These are phyloP conservation scores for Venustoraphidia nigricollis DNA, from an alignment of 2,888 invertebrate species.

Conservation along the genomic window DNA sequence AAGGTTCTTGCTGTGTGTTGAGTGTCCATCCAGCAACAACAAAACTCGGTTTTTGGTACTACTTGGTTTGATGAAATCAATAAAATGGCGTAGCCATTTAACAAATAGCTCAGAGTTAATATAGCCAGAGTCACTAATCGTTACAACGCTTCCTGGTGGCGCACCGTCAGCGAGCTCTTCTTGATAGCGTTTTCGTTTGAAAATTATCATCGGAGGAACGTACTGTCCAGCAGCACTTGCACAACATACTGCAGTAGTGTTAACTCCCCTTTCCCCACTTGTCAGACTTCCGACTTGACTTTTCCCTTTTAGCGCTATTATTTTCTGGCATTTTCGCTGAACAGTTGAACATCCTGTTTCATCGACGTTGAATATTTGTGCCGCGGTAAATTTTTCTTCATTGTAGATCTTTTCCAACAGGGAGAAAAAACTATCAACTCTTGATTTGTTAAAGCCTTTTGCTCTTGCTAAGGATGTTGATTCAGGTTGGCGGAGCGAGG, in stretches of 20 bases:
- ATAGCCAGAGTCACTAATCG: slow-evolving; percentile 12
- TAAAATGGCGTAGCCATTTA: slow-evolving; percentile 18
- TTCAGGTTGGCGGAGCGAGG: slow-evolving; percentile 7
- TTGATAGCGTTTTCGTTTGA: slow-evolving; percentile 10
- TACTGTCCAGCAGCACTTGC: slow-evolving; percentile 12
- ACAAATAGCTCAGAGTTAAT: slow-evolving; percentile 14
- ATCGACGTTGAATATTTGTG: slow-evolving; percentile 14
- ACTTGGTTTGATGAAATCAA: slow-evolving; percentile 16
- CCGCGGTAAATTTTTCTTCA: slow-evolving; percentile 10
- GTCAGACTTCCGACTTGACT: slow-evolving; percentile 11
- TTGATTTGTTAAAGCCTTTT: slow-evolving; percentile 11
- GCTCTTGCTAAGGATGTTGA: slow-evolving; percentile 11
- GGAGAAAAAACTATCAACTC: no score
- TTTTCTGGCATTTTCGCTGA: slow-evolving; percentile 11
- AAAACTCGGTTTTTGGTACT: slow-evolving; percentile 12
- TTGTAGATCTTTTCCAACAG: slow-evolving; percentile 10
- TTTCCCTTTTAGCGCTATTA: slow-evolving; percentile 11
- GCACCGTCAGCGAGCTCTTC: slow-evolving; percentile 11
- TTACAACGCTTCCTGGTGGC: slow-evolving; percentile 8
- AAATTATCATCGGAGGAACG: slow-evolving; percentile 15
- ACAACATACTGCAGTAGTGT: slow-evolving; percentile 13
- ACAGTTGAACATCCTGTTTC: slow-evolving; percentile 13
- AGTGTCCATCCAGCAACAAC: slow-evolving; percentile 16
- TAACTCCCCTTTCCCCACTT: slow-evolving; percentile 13
- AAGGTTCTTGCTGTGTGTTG: slow-evolving; percentile 16